Evolutionary conservation across 2,888 invertebrate genomes (phyloP), one percentile per base, ranked within the genome.

Genomic region (Liodrosophila aerea): DNA sequence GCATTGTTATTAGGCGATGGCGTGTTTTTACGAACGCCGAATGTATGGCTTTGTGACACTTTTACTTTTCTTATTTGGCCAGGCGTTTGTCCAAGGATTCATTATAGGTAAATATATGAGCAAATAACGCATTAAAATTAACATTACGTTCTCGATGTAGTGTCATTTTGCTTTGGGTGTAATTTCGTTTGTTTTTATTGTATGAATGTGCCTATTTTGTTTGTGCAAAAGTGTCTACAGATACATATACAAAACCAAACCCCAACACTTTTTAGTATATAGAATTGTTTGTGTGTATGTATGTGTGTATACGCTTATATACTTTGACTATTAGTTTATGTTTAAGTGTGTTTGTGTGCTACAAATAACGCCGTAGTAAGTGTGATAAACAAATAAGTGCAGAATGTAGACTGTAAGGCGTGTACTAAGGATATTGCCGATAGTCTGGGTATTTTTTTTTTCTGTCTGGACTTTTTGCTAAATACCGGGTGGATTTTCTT

Each of bases 11-110:
- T 40, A 47, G 75, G 75, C 64, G 52, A 71, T 71, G 71, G 71
- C 75, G 74, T 64, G 58, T 70, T 70, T 69, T 60, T 36, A 39
- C 51, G 31, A 51, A 70, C 70, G 64, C 71, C 70, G 65, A 74
- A 59, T 54, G 46, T 12, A 56, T 60, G 54, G 56, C 59, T 59
- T 59, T 64, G 70, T 74, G 74, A 69, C 64, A 50, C 43, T 64
- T 71, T 44, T 71, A 69, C 40, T 73, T 70, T 59, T 71, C 59
- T 74, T 60, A 56, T 74, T 74, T 56, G 74, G 30, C 36, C 57
- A 57, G 37, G 59, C 57, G 52, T 71, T 62, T 64, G 85, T 60
- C 45, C 58, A 71, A 45, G 80, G 67, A 67, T 59, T 54, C 46
- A 43, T 37, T 37, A 59, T 45, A 77, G 77, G 77, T 77, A 73